Evolutionary conservation across 2,888 invertebrate genomes (phyloP), one percentile per base, ranked within the genome.

Genomic region (Lamellibrachia columna): DNA sequence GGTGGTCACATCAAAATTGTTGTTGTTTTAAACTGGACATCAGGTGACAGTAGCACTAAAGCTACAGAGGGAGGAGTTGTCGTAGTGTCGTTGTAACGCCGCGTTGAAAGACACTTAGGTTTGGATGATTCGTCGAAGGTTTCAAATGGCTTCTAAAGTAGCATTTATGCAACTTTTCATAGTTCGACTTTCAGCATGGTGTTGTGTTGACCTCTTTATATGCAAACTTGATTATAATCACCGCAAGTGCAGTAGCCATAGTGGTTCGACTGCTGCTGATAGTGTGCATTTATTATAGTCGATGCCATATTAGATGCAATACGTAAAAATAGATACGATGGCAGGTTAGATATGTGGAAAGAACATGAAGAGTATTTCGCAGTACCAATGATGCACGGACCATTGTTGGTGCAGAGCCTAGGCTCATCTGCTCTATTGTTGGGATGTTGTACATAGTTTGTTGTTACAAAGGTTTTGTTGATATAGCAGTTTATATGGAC

Each of bases 391-490:
- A 75, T 75, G n/a, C 6, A 6, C n/a, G 6, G 75, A 75, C 15
- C 75, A 75, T 75, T 75, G 75, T 75, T 22, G 75, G 75, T 75
- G n/a, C 22, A 22, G 75, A 75, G 75, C 75, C 75, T 4, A 75
- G 75, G 75, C 75, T 75, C 75, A 22, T 75, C 75, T 11, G n/a
- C 75, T 75, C 75, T 40, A 40, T 75, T 22, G 75, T 75, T 22
- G 75, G 75, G 75, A 75, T 75, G 75, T 75, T 75, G 75, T 75
- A 75, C 75, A 75, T 75, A 75, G 75, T 75, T 75, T 75, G 75
- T 75, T 75, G 75, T 75, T 75, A 75, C 75, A 75, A 75, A 75
- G 75, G 75, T 75, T 75, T 75, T 75, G 75, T 75, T 75, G 75
- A 75, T 75, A 75, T 75, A 75, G 22, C 75, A 75, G 75, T 75